A percentile compares a stretch with the other conserved stretches of the same genome.
These are phyloP conservation scores for Chrysemys picta DNA, from an alignment of 2,113 vertebrate genomes.

Conservation along the genomic window DNA sequence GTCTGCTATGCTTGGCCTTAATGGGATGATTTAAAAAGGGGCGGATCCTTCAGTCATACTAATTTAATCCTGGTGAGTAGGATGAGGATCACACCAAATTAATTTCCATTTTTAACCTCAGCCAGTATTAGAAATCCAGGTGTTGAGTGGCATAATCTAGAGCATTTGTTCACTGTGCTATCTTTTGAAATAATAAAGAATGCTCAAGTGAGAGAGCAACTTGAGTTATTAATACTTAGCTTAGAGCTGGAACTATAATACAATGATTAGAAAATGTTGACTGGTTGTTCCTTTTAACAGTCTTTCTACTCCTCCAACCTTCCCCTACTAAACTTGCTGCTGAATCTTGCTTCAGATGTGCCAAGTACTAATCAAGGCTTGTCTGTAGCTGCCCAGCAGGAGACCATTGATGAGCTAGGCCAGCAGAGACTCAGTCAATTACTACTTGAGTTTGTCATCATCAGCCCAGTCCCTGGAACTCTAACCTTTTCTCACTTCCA, in stretches of 20 bases:
- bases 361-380: background rate
- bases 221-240: background rate
- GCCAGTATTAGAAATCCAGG: background rate
- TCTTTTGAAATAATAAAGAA: background rate
- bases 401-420: background rate
- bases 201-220: background rate
- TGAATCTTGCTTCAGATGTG: background rate
- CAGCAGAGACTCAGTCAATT: background rate
- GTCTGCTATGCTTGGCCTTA: background rate
- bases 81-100: background rate
- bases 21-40: background rate
- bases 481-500: background rate
- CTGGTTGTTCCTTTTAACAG: background rate
- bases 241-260: background rate
- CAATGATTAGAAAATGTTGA: background rate
- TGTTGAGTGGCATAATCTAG: background rate
- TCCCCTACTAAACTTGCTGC: background rate
- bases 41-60: background rate
- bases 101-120: background rate
- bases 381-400: background rate
- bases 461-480: fast-evolving
- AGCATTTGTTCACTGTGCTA: background rate
- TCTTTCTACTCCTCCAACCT: background rate
- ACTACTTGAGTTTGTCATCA: background rate
- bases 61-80: background rate